phyloP scores from a whole-genome alignment of 2,888 invertebrate genomes.

The Pasiphila rectangulata region DNA sequence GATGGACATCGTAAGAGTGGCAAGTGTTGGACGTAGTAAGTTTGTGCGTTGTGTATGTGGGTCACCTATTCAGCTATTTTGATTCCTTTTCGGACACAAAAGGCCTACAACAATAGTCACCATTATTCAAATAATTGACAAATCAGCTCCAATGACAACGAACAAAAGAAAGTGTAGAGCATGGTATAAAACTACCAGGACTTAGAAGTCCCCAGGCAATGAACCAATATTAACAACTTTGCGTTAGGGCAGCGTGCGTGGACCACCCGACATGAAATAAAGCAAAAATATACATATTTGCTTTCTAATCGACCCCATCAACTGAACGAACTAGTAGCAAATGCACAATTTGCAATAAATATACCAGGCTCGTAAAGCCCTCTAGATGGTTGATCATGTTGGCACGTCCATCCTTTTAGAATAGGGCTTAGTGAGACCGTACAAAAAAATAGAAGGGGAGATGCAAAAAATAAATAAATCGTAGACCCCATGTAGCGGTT shows the following conservation, averaged over 20 bases:
- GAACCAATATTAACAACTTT: constrained; percentile 3
- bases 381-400: constrained; percentile 1
- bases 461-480: background rate
- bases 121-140: constrained; percentile 13
- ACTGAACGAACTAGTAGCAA: background rate
- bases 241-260: background rate
- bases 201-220: background rate
- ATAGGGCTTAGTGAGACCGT: background rate
- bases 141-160: constrained; percentile 3
- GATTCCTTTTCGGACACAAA: no score
- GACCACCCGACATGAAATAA: background rate
- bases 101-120: constrained; percentile 10
- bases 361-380: constrained; percentile 7
- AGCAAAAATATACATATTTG: constrained; percentile 3
- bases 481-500: background rate
- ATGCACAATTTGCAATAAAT: constrained; percentile 2
- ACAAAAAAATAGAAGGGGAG: constrained; percentile 3
- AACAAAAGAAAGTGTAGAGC: constrained; percentile 50
- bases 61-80: no score
- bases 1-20: background rate
- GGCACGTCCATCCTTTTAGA: background rate
- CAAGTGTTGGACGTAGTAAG: background rate
- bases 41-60: no score
- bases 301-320: no score
- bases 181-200: constrained; percentile 60